phyloP scores from a whole-genome alignment of 2,888 invertebrate species.

The Anagyrus pseudococci region DNA sequence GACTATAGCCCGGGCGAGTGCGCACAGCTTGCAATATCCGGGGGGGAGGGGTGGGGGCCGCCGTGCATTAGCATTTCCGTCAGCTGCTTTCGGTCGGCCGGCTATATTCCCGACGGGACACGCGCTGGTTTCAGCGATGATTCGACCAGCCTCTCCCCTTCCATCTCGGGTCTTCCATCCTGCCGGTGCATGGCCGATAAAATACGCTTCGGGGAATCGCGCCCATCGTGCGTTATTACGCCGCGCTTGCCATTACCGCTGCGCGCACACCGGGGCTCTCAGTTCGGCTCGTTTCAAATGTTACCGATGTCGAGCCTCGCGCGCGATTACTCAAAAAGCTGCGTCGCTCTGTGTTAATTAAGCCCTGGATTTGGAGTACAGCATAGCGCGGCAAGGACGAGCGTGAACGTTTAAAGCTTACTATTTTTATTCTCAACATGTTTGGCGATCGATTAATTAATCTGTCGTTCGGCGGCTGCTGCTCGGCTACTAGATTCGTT shows the following conservation, averaged over 20 bases:
- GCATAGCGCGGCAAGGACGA: no score
- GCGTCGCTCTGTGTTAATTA: no score
- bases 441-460: no score
- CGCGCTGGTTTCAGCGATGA: not conserved
- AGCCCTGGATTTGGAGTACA: no score
- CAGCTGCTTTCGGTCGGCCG: constrained; percentile 2
- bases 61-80: constrained; percentile 21
- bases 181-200: not conserved
- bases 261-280: not conserved
- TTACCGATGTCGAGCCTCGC: not conserved
- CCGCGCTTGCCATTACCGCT: not conserved
- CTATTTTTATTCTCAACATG: no score
- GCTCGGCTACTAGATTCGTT: no score
- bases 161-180: no score
- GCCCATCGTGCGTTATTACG: constrained; percentile 1
- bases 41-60: no score
- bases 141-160: not conserved
- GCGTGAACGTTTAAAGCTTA: no score
- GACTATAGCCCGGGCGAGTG: not conserved
- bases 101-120: not conserved
- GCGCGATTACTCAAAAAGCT: no score
- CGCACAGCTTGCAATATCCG: constrained; percentile 13
- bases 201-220: constrained; percentile 2
- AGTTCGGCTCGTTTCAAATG: not conserved
- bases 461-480: no score